Evolutionary conservation across 2,888 invertebrate genomes (phyloP).

Genomic region (Lochmaea crataegi): DNA sequence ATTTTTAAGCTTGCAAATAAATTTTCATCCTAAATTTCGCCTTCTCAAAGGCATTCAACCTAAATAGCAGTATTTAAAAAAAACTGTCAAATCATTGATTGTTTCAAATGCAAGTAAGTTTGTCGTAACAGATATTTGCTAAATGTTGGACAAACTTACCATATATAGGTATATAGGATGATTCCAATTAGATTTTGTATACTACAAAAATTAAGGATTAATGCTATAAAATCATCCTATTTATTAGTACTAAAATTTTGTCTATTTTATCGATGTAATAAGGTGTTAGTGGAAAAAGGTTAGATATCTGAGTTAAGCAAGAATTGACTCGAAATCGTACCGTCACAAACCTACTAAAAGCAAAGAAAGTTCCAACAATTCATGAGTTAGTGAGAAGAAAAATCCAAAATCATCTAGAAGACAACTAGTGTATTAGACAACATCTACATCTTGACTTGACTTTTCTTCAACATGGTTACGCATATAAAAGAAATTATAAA

Average conservation of each 20-base stretch:
- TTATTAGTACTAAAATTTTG: neutral
- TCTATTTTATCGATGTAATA: neutral
- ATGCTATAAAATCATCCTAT: neutral
- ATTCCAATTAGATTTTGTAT: neutral
- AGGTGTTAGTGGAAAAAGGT: constrained; percentile 4
- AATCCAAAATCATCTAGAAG: neutral
- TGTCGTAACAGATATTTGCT: neutral
- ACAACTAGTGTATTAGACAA: neutral
- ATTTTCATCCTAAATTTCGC: no score
- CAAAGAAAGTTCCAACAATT: neutral
- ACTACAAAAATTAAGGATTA: neutral
- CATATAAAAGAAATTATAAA: no score
- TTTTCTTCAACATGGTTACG: neutral
- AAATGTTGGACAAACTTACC: no score
- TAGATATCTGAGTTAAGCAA: neutral
- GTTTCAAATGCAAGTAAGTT: neutral
- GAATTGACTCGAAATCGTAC: constrained; percentile 4
- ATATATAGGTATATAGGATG: neutral
- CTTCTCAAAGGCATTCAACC: neutral
- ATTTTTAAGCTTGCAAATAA: neutral
- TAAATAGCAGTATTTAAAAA: neutral
- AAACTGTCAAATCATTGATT: neutral
- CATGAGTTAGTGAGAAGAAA: neutral
- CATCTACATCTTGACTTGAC: neutral
- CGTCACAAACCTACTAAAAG: neutral